Evolutionary conservation across 1,140 invertebrate genomes (phyloP).

Genomic region (Phenacoccus solenopsis): DNA sequence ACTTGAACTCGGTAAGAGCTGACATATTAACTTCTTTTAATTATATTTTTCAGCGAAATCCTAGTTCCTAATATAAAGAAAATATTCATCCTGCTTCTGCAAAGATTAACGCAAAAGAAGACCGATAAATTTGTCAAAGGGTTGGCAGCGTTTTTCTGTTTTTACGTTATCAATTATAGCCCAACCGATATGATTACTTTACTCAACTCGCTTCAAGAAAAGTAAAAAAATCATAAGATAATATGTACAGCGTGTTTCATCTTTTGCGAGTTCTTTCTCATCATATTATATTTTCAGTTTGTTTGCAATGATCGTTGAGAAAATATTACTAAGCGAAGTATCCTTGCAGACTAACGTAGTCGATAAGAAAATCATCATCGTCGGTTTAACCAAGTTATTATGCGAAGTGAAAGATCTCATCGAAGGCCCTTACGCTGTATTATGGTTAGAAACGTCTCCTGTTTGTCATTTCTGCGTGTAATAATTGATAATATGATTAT

Average conservation of each 20-base stretch:
- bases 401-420: slow-evolving; percentile 57
- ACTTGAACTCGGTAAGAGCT: not conserved
- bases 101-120: slow-evolving; percentile 79
- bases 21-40: too few relatives aligned
- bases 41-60: slow-evolving; percentile 40
- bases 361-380: slow-evolving; percentile 77
- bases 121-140: slow-evolving; percentile 86
- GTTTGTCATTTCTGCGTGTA: slow-evolving; percentile 10
- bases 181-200: slow-evolving; percentile 54
- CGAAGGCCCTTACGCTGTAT: slow-evolving; percentile 46
- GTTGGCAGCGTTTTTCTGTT: slow-evolving; percentile 77
- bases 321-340: slow-evolving; percentile 69
- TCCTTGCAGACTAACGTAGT: slow-evolving; percentile 69
- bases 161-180: slow-evolving; percentile 69
- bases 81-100: slow-evolving; percentile 82
- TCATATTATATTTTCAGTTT: slow-evolving; percentile 43
- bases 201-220: slow-evolving; percentile 73
- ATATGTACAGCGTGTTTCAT: not conserved
- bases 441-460: slow-evolving; percentile 40
- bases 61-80: slow-evolving; percentile 69
- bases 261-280: not conserved
- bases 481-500: not conserved
- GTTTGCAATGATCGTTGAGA: slow-evolving; percentile 88
- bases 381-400: slow-evolving; percentile 75
- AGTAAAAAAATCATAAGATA: slow-evolving; percentile 40